Base-by-base conservation (phyloP, 2,113 vertebrate genomes). In the Colossoma macropomum region DNA sequence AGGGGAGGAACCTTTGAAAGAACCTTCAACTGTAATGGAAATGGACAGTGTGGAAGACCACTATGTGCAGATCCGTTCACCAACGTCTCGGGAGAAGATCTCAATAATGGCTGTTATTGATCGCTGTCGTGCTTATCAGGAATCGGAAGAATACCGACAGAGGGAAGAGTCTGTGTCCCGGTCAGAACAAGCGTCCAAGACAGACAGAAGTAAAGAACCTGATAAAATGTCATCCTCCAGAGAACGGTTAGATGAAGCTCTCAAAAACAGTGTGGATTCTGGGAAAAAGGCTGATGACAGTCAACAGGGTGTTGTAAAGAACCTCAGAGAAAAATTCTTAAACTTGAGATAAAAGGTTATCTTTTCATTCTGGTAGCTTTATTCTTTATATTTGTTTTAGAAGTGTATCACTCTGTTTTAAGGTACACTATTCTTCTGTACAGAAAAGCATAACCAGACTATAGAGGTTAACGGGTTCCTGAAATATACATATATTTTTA, bases 311-410 rank as follows among this genome's bases (percentile, higher is more conserved):
- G 86, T 94, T 0, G 97, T 99, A 80, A 97, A 93, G 88, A 96
- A 96, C 81, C 94, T 99, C 74, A 90, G 96, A 81, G 95, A 96
- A 25, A 96, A 95, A 84, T 99, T 99, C 87, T 96, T 97, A 91
- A 97, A 89, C 69, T 89, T 95, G 15, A 94, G 93, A 27, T 91
- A 93, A 34, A 28, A 69, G 19, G 13, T 10, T 28, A 8, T 0
- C 12, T 34, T 11, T 52, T 21, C 3, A 23, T n/a, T 10, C n/a
- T 8, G 21, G 56, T 3, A 54, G 6, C 52, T 54, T 41, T 54
- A 3, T 4, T 60, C 19, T n/a, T 10, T 23, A 10, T 5, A 10
- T n/a, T 25, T 1, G 5, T 12, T 60, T 60, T 23, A 56, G 2
- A 56, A 25, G 21, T 11, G 3, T 60, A 60, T n/a, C 0, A 7